phyloP scores from a whole-genome alignment of 2,797 vertebrate genomes.

The Dipus sagitta region DNA sequence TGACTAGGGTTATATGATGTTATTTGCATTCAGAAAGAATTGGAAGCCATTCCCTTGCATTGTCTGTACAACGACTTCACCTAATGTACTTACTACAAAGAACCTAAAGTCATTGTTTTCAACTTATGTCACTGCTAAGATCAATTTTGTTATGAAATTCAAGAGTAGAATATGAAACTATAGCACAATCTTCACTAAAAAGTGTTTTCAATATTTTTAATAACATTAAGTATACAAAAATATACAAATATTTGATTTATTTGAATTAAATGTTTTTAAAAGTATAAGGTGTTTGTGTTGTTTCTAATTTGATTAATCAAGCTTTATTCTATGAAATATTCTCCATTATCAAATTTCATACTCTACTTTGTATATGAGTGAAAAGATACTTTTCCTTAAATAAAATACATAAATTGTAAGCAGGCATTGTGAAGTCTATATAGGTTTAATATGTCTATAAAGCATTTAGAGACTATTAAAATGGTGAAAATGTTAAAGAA shows the following conservation, averaged over 20 bases:
- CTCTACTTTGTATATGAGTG: not conserved
- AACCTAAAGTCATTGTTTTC: not conserved
- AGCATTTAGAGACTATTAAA: not conserved
- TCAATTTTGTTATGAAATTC: not conserved
- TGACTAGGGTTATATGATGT: not conserved
- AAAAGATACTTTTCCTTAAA: not conserved
- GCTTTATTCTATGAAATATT: not conserved
- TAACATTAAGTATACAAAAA: not conserved
- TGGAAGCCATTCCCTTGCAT: not conserved
- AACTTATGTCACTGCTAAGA: not conserved
- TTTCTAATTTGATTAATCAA: not conserved
- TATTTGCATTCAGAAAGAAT: not conserved
- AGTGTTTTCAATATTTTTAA: not conserved
- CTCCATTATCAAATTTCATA: not conserved
- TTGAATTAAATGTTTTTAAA: not conserved
- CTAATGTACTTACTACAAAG: not conserved
- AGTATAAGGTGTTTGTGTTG: not conserved
- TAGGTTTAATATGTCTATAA: not conserved
- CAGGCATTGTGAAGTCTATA: not conserved
- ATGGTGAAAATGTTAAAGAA: not conserved
- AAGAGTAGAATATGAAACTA: not conserved
- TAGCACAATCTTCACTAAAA: not conserved
- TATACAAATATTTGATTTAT: not conserved
- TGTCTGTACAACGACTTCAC: not conserved
- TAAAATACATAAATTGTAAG: not conserved